Conservation (phyloP, 2,113 vertebrate species). For the Neotoma lepida region DNA sequence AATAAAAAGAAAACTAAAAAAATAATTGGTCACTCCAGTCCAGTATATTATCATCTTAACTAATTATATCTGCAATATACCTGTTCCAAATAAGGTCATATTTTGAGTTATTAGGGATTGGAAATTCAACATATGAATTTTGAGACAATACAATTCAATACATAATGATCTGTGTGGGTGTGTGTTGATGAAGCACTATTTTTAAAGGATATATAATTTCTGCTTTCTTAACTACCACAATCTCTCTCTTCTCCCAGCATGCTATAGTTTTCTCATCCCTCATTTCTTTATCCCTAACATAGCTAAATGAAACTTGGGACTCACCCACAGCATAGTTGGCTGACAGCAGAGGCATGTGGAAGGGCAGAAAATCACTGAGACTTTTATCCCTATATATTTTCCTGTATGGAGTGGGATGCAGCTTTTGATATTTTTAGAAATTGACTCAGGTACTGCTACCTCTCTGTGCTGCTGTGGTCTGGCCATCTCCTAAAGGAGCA, state of each 20-base stretch:
- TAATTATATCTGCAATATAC: neutral
- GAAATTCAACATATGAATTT: neutral
- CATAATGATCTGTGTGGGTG: neutral
- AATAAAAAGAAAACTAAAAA: neutral
- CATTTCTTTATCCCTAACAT: neutral
- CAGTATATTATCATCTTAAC: neutral
- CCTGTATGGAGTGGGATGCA: neutral
- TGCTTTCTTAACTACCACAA: neutral
- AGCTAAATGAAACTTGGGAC: neutral
- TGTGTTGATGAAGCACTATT: neutral
- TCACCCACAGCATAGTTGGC: neutral
- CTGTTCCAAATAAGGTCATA: constrained; percentile 17
- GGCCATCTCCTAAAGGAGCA: neutral
- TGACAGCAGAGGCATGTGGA: neutral
- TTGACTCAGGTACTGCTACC: neutral
- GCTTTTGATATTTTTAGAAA: neutral
- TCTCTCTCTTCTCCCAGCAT: neutral
- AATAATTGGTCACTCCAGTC: neutral
- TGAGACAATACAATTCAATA: neutral
- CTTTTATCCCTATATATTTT: neutral
- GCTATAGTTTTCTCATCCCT: neutral
- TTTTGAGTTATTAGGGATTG: neutral
- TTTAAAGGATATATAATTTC: neutral
- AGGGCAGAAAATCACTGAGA: neutral
- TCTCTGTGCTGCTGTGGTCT: neutral